Conservation (phyloP, 1,140 invertebrate genomes). For the Drosophila mojavensis region DNA sequence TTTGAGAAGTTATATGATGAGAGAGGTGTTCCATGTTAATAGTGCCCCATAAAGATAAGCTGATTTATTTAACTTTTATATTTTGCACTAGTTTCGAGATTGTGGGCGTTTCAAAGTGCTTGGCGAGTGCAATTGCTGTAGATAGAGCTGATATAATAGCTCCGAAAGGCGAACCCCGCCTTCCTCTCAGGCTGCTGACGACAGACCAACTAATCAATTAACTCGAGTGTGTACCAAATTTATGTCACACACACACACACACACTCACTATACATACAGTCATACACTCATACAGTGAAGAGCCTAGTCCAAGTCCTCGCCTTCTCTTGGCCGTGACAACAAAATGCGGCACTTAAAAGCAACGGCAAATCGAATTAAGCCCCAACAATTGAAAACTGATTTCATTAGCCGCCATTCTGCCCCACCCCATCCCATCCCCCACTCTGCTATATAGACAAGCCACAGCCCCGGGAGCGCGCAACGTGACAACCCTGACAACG, state of each 20-base stretch:
- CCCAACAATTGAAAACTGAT: slow-evolving; percentile 65
- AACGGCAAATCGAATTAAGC: slow-evolving; percentile 68
- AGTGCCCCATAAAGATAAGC: slow-evolving; percentile 41
- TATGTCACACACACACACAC: slow-evolving; percentile 35
- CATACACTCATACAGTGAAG: neutral
- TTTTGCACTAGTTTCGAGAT: slow-evolving; percentile 16
- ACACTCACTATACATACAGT: neutral
- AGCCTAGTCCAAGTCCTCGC: slow-evolving; percentile 10
- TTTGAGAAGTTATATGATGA: slow-evolving; percentile 3
- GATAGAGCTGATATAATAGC: slow-evolving; percentile 8
- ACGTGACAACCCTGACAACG: slow-evolving; percentile 8
- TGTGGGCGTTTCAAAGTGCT: slow-evolving; percentile 11
- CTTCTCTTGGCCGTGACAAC: slow-evolving; percentile 4
- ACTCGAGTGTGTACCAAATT: slow-evolving; percentile 58
- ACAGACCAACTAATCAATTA: slow-evolving; percentile 69
- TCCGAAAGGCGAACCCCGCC: too few relatives aligned
- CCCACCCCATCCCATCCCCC: neutral
- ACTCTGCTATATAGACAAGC: neutral
- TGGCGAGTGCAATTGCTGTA: slow-evolving; percentile 5
- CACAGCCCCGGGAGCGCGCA: slow-evolving; percentile 11
- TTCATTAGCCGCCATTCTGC: slow-evolving; percentile 44
- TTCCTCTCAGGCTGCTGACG: neutral
- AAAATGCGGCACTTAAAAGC: slow-evolving; percentile 56
- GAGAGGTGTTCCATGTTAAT: neutral
- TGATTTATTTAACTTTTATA: neutral